Percentiles rank a stretch among this genome's conserved stretches.
These are phyloP conservation scores for Xanthorhoe spadicearia DNA, from an alignment of 2,888 invertebrate species.

Conservation along the genomic window DNA sequence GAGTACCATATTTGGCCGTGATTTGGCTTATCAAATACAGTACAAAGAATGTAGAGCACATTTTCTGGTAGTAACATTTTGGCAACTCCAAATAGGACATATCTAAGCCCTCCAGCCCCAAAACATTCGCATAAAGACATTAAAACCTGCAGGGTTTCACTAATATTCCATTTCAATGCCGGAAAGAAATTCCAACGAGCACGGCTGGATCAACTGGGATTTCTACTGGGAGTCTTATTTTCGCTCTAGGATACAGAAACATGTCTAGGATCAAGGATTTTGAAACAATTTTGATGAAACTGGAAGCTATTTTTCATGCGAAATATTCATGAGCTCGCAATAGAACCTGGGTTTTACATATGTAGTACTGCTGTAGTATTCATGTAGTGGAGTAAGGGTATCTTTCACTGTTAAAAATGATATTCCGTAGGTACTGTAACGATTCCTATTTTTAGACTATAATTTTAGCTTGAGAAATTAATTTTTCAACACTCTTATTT, in stretches of 20 bases:
- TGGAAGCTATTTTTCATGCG: neutral
- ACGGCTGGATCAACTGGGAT: conserved; percentile 25
- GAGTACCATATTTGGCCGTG: too few species aligned
- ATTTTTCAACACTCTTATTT: too few species aligned
- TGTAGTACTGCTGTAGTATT: neutral
- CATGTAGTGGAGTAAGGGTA: too few species aligned
- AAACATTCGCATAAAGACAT: conserved; percentile 23
- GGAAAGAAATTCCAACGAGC: conserved; percentile 10
- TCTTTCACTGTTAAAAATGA: neutral
- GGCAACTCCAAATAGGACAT: conserved; percentile 4
- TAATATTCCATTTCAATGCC: conserved; percentile 27
- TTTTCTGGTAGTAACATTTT: neutral
- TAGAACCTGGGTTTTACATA: neutral
- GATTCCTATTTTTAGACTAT: too few species aligned
- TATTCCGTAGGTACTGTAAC: too few species aligned
- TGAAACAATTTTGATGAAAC: neutral
- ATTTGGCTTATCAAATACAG: too few species aligned
- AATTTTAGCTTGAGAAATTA: too few species aligned
- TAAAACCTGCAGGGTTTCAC: conserved; percentile 19
- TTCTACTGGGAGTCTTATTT: conserved; percentile 14
- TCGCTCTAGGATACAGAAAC: neutral
- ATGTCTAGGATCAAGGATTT: neutral
- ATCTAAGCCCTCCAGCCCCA: conserved; percentile 20
- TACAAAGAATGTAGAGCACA: neutral
- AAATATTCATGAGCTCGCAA: conserved; percentile 8